Base-by-base conservation (phyloP, 1,140 invertebrate genomes). In the Meloidogyne chitwoodi region DNA sequence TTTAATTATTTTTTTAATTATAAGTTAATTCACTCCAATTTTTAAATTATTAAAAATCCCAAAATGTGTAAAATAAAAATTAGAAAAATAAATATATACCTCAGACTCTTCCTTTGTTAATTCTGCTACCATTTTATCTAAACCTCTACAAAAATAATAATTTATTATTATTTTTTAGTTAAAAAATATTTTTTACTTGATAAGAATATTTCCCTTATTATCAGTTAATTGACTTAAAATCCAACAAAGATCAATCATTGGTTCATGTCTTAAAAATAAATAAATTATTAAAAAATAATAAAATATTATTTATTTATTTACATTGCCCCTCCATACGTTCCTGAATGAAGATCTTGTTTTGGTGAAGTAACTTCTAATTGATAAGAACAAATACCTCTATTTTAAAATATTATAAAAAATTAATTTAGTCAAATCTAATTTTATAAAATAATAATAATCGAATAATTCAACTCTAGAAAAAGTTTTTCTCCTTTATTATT, bases 351-450 rank as follows among this genome's bases (percentile, higher is more conserved):
- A 90, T 99, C 96, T 89, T 94, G 95, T 31, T 88, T 88, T 10
- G 94, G 92, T 89, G 95, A 95, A 85, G 92, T 91, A 27, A 99
- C 90, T 89, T 98, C 94, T 38, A 97, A 84, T 82, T 91, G 91
- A 86, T 96, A 99, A 86, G 96, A 98, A 85, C 92, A 94, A 62
- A 98, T 91, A 19, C 96, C 96, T 83, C 90, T n/a, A n/a, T n/a
- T 77, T 38, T 64, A 78, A 56, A 11, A n/a, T 2, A 31, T 61
- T 10, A 1, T 4, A n/a, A n/a, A 62, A 22, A 71, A 63, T 14
- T 12, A 64, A 31, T n/a, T n/a, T n/a, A n/a, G n/a, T n/a, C n/a
- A n/a, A n/a, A n/a, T n/a, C n/a, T n/a, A n/a, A n/a, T n/a, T n/a
- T n/a, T n/a, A n/a, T n/a, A n/a, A n/a, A n/a, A n/a, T n/a, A n/a